Percentiles rank a stretch among this genome's conserved stretches.
Conservation (phyloP, 2,113 vertebrate genomes). For the Colistium nudipinnis region DNA sequence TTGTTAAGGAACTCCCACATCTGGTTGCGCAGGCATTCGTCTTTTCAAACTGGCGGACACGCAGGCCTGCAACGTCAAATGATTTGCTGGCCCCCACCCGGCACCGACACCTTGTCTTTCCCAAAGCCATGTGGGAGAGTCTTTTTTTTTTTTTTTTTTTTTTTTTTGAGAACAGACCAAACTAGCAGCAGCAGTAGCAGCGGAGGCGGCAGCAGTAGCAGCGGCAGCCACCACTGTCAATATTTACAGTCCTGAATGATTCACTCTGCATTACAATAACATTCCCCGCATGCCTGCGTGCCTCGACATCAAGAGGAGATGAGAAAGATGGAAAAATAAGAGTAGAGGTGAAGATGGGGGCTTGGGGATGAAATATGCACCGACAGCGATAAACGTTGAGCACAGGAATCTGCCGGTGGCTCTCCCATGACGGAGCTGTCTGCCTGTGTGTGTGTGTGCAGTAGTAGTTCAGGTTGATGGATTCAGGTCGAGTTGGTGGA, state of each 20-base stretch:
- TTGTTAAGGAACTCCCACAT: neutral
- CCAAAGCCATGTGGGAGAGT: conserved; percentile 37
- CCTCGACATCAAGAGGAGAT: conserved; percentile 64
- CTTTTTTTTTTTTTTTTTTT: conserved; percentile 26
- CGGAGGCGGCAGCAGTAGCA: too few species aligned
- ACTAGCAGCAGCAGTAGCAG: conserved; percentile 48
- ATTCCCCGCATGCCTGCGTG: conserved; percentile 75
- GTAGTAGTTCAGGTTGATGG: conserved; percentile 43
- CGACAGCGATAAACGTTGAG: conserved; percentile 52
- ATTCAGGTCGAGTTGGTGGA: conserved; percentile 47
- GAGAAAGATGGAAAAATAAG: conserved; percentile 34
- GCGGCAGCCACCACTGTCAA: conserved; percentile 71
- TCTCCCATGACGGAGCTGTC: conserved; percentile 71
- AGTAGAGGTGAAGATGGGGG: conserved; percentile 15
- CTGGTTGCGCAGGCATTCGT: neutral
- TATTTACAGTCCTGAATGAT: conserved; percentile 82
- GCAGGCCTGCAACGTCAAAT: neutral
- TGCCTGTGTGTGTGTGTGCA: conserved; percentile 7
- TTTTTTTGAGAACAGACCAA: conserved; percentile 37
- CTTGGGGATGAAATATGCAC: conserved; percentile 57
- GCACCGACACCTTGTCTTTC: conserved; percentile 32
- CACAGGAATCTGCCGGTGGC: conserved; percentile 55
- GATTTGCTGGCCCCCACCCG: neutral
- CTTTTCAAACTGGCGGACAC: neutral
- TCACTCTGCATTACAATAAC: conserved; percentile 79